Evolutionary conservation across 1,140 invertebrate genomes (phyloP), one percentile per base, ranked within the genome.

Genomic region (Diplogasteroides magnus): DNA sequence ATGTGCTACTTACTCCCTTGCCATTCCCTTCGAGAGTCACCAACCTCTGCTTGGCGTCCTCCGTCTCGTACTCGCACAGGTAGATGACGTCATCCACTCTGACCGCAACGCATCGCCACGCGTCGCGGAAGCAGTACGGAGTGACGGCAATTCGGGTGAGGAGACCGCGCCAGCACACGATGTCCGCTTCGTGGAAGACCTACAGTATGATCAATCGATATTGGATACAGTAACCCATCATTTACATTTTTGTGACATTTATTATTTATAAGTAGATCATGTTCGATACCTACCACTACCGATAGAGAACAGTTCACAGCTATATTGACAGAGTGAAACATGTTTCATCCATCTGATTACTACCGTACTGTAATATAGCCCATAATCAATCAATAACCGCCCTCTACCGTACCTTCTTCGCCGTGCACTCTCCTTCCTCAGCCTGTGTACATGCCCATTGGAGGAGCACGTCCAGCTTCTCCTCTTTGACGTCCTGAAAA

Each of bases 121-220:
- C 2, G 19, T 68, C 66, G 11, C 59, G 25, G 26, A 27, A 29
- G 15, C 3, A 23, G 27, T 26, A 68, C 26, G 66, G 66, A n/a
- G 66, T 68, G 28, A 13, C n/a, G 0, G 57, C 60, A 27, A 68
- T 64, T 31, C 26, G 23, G 11, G 66, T 68, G 23, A 68, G 59
- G 28, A 63, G 57, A 11, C 66, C 66, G 14, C 66, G 56, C 66
- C 66, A 68, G 31, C 61, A 68, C 25, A 68, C 14, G 2, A 68
- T n/a, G 23, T 68, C 66, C 13, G 61, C 31, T 31, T 68, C 66
- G 26, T 64, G 66, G 19, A 68, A 23, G 19, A 61, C 0, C 66
- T 67, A 25, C 59, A 68, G 29, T 23, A 37, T 14, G 31, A 64
- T 11, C 25, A 26, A 23, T 31, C 13, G 57, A 68, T 63, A 31